These are phyloP conservation scores for Pristis pectinata DNA, from an alignment of 2,797 vertebrate species.

Conservation along the genomic window DNA sequence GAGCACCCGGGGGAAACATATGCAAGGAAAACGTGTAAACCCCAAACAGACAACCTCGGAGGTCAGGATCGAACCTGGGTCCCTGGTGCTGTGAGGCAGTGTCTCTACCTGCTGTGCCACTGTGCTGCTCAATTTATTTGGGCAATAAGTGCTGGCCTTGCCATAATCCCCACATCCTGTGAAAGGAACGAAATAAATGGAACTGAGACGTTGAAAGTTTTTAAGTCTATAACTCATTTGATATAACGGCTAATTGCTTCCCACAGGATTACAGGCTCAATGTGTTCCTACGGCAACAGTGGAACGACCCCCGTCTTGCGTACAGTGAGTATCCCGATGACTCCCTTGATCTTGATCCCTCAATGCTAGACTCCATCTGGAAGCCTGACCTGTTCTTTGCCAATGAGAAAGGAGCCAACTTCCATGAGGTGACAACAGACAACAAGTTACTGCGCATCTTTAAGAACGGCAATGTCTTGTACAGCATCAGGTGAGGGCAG, in stretches of 20 bases:
- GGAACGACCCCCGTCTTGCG: constrained; percentile 85
- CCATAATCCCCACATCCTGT: too few relatives aligned
- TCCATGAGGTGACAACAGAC: constrained; percentile 88
- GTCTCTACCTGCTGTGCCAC: too few relatives aligned
- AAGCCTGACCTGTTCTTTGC: constrained; percentile 85
- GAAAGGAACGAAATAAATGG: too few relatives aligned
- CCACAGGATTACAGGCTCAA: constrained; percentile 84
- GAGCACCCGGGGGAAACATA: too few relatives aligned
- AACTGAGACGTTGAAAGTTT: neutral
- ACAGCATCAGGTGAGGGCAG: constrained; percentile 78
- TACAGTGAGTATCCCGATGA: constrained; percentile 84
- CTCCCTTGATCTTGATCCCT: constrained; percentile 85
- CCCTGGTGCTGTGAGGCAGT: too few relatives aligned
- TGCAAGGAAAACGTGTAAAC: too few relatives aligned
- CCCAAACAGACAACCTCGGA: too few relatives aligned
- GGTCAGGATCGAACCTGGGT: too few relatives aligned
- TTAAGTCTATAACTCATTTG: neutral
- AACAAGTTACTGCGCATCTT: constrained; percentile 91
- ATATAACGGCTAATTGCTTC: neutral
- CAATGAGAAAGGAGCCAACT: constrained; percentile 89
- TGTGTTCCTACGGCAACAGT: constrained; percentile 84
- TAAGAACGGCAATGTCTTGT: constrained; percentile 85
- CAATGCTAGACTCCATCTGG: constrained; percentile 58
- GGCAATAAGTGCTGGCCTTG: too few relatives aligned
- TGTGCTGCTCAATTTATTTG: too few relatives aligned